phyloP scores from a whole-genome alignment of 2,113 vertebrate species.

The Daubentonia madagascariensis region DNA sequence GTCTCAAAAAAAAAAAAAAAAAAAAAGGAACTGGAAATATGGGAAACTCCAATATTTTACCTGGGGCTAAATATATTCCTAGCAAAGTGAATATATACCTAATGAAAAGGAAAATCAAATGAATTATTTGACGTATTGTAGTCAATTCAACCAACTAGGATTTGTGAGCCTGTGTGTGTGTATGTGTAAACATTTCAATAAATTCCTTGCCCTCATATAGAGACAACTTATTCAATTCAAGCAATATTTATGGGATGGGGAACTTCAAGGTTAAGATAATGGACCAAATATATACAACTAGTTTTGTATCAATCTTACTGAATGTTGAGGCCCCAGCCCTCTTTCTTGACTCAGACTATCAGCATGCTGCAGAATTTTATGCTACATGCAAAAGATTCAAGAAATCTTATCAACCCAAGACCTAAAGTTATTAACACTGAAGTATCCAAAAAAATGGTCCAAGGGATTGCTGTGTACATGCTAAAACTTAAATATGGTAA shows the following conservation, averaged over 20 bases:
- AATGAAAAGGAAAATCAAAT: background rate
- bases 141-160: background rate
- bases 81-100: background rate
- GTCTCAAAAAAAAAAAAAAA: too few relatives aligned
- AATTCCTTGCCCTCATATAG: background rate
- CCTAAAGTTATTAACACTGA: background rate
- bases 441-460: background rate
- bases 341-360: background rate
- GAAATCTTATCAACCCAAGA: background rate
- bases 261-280: background rate
- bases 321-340: background rate
- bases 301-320: background rate
- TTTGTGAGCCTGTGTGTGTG: background rate
- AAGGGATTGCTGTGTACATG: background rate
- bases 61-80: background rate
- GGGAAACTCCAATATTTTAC: background rate
- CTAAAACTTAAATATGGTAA: background rate
- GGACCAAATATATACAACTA: background rate
- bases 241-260: background rate
- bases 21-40: background rate
- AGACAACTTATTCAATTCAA: background rate
- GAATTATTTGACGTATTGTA: background rate
- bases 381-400: background rate
- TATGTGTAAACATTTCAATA: background rate
- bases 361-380: background rate